phyloP scores from a whole-genome alignment of 2,113 vertebrate species.

The Motacilla alba region DNA sequence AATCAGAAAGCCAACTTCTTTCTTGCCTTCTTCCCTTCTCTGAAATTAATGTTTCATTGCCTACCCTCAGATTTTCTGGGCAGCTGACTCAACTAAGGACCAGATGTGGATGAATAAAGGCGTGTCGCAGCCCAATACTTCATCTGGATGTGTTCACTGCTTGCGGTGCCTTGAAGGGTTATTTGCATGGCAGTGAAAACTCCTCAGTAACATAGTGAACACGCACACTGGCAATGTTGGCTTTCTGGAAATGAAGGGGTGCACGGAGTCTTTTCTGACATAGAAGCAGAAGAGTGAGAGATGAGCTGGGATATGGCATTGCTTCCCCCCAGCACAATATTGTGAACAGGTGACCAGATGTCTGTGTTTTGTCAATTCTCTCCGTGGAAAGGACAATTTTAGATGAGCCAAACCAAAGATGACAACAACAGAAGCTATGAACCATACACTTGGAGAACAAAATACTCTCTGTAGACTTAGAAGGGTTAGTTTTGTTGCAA shows the following conservation, averaged over 20 bases:
- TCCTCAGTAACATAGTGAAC: constrained; percentile 1
- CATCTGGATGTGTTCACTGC: background rate
- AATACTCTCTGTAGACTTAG: background rate
- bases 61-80: background rate
- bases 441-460: constrained; percentile 23
- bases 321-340: constrained; percentile 16
- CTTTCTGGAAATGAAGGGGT: constrained; percentile 43
- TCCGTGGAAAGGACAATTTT: background rate
- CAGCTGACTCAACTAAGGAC: background rate
- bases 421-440: constrained; percentile 15
- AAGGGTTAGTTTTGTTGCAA: background rate
- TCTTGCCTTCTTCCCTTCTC: background rate
- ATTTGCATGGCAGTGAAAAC: background rate
- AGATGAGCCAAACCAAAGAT: background rate
- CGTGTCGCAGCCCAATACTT: rapidly evolving
- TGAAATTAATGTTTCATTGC: background rate
- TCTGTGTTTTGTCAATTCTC: constrained; percentile 48
- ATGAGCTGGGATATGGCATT: constrained; percentile 9
- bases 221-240: background rate
- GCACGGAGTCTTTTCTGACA: constrained; percentile 38
- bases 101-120: background rate
- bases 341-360: constrained; percentile 59
- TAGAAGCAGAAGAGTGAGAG: constrained; percentile 40
- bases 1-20: background rate
- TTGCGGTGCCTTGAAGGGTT: background rate